phyloP scores from a whole-genome alignment of 1,140 invertebrate species.

The Cydia fagiglandana region DNA sequence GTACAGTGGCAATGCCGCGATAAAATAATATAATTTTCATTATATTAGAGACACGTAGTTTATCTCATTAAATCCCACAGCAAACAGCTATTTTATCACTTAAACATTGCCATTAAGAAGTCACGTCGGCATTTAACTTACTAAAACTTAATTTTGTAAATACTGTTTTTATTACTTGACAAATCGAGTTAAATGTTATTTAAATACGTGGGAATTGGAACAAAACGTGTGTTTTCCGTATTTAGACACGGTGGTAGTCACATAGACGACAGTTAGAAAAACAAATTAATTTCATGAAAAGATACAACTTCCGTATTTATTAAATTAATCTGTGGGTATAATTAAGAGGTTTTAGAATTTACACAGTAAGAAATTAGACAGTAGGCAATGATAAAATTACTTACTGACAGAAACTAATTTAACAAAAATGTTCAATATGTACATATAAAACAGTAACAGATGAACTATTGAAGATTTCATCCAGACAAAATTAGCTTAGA shows the following conservation, averaged over 20 bases:
- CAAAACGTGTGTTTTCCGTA: neutral
- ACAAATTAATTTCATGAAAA: neutral
- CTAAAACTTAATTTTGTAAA: slow-evolving; percentile 42
- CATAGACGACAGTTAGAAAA: neutral
- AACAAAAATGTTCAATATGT: too few relatives aligned
- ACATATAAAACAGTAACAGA: too few relatives aligned
- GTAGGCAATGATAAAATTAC: too few relatives aligned
- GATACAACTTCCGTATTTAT: neutral
- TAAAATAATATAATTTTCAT: slow-evolving; percentile 39
- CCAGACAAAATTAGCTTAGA: too few relatives aligned
- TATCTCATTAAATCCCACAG: slow-evolving; percentile 38
- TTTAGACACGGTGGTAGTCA: neutral
- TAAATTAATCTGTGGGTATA: too few relatives aligned
- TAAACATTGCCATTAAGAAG: slow-evolving; percentile 39
- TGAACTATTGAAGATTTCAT: too few relatives aligned
- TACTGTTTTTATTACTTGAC: slow-evolving; percentile 43
- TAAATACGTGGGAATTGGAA: slow-evolving; percentile 43
- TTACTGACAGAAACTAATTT: too few relatives aligned
- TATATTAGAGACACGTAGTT: slow-evolving; percentile 39
- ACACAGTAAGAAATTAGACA: too few relatives aligned
- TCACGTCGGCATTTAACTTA: slow-evolving; percentile 49
- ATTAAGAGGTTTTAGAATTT: too few relatives aligned
- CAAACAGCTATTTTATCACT: slow-evolving; percentile 40
- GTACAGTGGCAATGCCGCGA: slow-evolving; percentile 38
- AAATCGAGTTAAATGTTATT: slow-evolving; percentile 43